phyloP scores from a whole-genome alignment of 2,113 vertebrate species.

The Charina bottae region DNA sequence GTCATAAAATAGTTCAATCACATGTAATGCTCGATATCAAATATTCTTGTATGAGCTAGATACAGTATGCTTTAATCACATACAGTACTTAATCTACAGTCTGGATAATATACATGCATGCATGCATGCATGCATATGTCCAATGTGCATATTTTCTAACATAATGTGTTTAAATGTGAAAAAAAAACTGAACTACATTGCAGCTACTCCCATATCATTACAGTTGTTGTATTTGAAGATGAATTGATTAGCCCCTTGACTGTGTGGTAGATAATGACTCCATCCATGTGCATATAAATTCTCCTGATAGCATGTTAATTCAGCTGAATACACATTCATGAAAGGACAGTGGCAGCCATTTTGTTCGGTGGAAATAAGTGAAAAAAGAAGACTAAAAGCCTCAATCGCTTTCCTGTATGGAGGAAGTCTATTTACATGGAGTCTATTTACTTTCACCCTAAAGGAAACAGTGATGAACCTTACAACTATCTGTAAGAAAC shows the following conservation, averaged over 20 bases:
- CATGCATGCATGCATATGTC: background rate
- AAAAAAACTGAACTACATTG: background rate
- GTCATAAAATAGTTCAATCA: background rate
- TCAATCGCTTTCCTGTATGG: background rate
- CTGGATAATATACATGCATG: background rate
- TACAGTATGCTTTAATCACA: slow-evolving; percentile 27
- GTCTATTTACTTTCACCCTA: slow-evolving; percentile 15
- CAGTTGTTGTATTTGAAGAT: background rate
- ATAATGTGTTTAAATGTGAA: slow-evolving; percentile 3
- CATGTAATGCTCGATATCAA: slow-evolving; percentile 29
- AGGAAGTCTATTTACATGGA: background rate
- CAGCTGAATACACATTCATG: background rate
- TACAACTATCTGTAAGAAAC: background rate
- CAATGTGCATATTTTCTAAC: slow-evolving; percentile 37
- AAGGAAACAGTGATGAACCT: slow-evolving; percentile 12
- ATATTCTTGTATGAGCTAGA: slow-evolving; percentile 43
- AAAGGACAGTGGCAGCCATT: background rate
- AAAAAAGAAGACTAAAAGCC: background rate
- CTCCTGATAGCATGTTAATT: background rate
- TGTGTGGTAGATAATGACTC: background rate
- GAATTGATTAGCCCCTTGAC: background rate
- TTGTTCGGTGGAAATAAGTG: slow-evolving; percentile 17
- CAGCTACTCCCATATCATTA: background rate
- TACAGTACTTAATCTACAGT: slow-evolving; percentile 34
- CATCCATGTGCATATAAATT: background rate